Evolutionary conservation across 1,140 invertebrate genomes (phyloP), one percentile per base, ranked within the genome.

Genomic region (Popillia japonica): DNA sequence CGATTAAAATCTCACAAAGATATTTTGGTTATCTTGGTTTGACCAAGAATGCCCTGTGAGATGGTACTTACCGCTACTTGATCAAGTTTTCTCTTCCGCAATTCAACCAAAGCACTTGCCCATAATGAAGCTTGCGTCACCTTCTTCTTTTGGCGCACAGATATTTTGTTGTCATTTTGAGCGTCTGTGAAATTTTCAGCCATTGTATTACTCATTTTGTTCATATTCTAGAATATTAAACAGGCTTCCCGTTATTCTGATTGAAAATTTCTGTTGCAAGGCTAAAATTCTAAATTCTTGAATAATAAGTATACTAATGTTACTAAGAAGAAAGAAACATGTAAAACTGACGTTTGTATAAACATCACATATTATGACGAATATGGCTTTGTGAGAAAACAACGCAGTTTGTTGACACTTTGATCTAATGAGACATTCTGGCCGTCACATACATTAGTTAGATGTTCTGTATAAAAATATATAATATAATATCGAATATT

Each of bases 31-130:
- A 34, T 2, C 4, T 4, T 34, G 27, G 27, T 34, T 34, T n/a
- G n/a, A n/a, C n/a, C n/a, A n/a, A n/a, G n/a, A n/a, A n/a, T n/a
- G n/a, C n/a, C n/a, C n/a, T n/a, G n/a, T n/a, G n/a, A n/a, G n/a
- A n/a, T n/a, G n/a, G n/a, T n/a, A n/a, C n/a, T n/a, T 74, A 76
- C 75, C 6, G 75, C 75, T 8, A 55, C 41, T 76, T 76, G 48
- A 76, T 76, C 75, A 6, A 76, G 44, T 44, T 76, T 44, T 8
- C 22, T 48, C 22, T 76, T 55, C 3, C 44, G 6, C n/a, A 76
- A 27, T 44, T 48, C 41, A 23, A 59, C 22, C 27, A 76, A 55
- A 44, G 75, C 75, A 9, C 42, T 44, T 44, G 44, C 75, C 75
- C 75, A 76, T 34, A 55, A 55, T 14, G 75, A 76, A 48, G 41